A percentile compares a stretch with the other conserved stretches of the same genome.
Evolutionary conservation across 1,140 invertebrate species (phyloP).

Genomic region (Cydia amplana): DNA sequence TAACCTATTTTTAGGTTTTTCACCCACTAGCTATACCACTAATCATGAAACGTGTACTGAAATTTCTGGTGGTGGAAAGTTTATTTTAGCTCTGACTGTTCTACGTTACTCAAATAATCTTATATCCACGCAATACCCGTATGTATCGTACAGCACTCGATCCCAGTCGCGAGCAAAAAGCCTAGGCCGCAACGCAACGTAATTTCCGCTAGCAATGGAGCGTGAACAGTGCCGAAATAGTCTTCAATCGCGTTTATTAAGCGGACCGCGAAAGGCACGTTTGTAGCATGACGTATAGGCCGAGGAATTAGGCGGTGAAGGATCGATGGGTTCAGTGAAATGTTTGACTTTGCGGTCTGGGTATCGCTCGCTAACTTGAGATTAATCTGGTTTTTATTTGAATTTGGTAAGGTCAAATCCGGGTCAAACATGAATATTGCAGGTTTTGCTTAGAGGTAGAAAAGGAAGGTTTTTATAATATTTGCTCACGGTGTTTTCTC

Average conservation of each 20-base stretch:
- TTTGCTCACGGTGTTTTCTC: not conserved
- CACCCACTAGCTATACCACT: not conserved
- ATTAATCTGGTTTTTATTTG: slow-evolving; percentile 17
- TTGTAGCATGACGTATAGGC: slow-evolving; percentile 21
- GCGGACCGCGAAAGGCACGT: slow-evolving; percentile 26
- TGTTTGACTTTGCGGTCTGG: slow-evolving; percentile 14
- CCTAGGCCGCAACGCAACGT: slow-evolving; percentile 9
- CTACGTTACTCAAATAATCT: not conserved
- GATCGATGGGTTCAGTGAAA: slow-evolving; percentile 26
- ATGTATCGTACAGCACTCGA: not conserved
- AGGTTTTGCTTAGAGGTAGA: not conserved
- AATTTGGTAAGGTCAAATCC: slow-evolving; percentile 5
- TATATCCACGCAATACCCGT: not conserved
- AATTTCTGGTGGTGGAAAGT: not conserved
- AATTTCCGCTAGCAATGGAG: slow-evolving; percentile 31
- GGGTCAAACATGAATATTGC: not conserved
- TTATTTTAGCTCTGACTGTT: not conserved
- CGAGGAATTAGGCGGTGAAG: slow-evolving; percentile 23
- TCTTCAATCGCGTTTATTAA: slow-evolving; percentile 28
- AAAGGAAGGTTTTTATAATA: not conserved
- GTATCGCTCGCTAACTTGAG: slow-evolving; percentile 8
- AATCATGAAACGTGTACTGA: not conserved
- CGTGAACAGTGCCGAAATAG: slow-evolving; percentile 21
- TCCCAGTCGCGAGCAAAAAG: slow-evolving; percentile 14
- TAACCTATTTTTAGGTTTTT: no score